A percentile compares a stretch with the other conserved stretches of the same genome.
Evolutionary conservation across 2,888 invertebrate genomes (phyloP).

Genomic region (Yponomeuta sedellus): DNA sequence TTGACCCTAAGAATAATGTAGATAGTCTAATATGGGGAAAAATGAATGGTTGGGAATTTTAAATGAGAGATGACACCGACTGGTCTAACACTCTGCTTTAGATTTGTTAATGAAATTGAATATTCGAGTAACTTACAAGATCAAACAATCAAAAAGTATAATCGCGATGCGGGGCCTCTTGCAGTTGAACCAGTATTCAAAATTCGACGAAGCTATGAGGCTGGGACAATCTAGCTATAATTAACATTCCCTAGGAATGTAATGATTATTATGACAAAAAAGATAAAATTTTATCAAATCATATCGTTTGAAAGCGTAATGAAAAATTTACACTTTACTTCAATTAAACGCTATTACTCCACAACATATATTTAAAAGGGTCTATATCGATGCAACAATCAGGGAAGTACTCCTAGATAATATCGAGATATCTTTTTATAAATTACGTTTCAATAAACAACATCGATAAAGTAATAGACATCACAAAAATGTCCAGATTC

Average conservation of each 20-base stretch:
- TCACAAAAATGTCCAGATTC: conserved; percentile 57
- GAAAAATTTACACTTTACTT: conserved; percentile 48
- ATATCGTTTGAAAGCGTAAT: conserved; percentile 38
- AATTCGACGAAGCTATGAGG: conserved; percentile 64
- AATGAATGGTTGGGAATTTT: conserved; percentile 37
- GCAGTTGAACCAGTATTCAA: conserved; percentile 52
- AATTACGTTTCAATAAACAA: conserved; percentile 48
- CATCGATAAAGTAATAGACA: conserved; percentile 69
- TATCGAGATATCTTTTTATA: conserved; percentile 46
- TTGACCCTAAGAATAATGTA: conserved; percentile 30
- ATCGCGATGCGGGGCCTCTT: conserved; percentile 47
- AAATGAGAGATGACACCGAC: conserved; percentile 38
- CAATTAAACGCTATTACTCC: conserved; percentile 52
- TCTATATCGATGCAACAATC: conserved; percentile 68
- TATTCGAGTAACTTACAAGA: conserved; percentile 5
- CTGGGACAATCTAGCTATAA: conserved; percentile 62
- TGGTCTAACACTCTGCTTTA: conserved; percentile 36
- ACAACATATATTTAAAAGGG: conserved; percentile 72
- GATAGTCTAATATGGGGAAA: conserved; percentile 41
- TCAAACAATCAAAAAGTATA: neutral
- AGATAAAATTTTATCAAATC: conserved; percentile 36
- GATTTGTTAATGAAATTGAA: neutral
- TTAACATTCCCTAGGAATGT: conserved; percentile 51
- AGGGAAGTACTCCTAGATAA: conserved; percentile 65
- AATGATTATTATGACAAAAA: conserved; percentile 13